Conservation (phyloP, 2,113 vertebrate species). For the Nycticryphes semicollaris region DNA sequence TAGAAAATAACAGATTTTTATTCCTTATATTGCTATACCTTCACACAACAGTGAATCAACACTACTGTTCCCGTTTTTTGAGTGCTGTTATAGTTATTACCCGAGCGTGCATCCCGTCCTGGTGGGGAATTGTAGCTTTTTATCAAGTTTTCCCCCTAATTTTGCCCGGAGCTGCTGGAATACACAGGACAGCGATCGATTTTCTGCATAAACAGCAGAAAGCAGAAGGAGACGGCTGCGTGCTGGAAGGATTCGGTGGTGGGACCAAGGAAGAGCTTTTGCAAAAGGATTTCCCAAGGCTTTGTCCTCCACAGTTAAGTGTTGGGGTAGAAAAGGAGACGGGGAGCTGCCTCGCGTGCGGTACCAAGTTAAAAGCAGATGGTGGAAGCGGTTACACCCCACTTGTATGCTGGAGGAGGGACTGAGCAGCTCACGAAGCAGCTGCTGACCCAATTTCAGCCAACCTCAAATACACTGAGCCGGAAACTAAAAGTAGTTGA, state of each 20-base stretch:
- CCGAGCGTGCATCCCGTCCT: neutral
- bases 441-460: constrained; percentile 63
- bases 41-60: neutral
- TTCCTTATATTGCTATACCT: neutral
- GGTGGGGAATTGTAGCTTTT: neutral
- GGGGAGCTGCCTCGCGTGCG: neutral
- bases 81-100: neutral
- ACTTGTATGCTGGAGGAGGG: neutral
- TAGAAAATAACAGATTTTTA: neutral
- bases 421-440: constrained; percentile 29
- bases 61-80: neutral
- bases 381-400: neutral
- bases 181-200: neutral
- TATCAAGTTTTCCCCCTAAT: neutral
- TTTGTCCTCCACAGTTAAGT: fast-evolving
- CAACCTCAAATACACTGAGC: constrained; percentile 15
- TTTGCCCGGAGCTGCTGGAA: neutral
- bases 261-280: neutral
- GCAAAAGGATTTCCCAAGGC: neutral
- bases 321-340: neutral
- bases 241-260: neutral
- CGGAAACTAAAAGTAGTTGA: constrained; percentile 22
- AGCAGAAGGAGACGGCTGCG: neutral
- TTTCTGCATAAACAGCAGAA: neutral
- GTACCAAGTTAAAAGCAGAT: neutral